These are phyloP conservation scores for Pseudomyrmex pallidus DNA, from an alignment of 1,140 invertebrate genomes.

Conservation along the genomic window DNA sequence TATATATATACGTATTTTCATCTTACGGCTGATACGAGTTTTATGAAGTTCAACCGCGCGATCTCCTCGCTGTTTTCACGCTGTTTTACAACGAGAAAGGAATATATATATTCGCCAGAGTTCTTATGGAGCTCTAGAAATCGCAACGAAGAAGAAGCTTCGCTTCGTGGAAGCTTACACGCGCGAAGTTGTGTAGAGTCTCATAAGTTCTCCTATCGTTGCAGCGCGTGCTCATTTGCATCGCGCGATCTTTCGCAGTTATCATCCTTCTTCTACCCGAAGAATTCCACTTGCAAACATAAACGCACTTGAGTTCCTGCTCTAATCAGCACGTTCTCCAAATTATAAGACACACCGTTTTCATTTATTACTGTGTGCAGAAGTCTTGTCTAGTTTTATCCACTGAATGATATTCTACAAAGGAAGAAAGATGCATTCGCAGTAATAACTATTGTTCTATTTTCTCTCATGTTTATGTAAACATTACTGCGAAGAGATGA, in stretches of 20 bases:
- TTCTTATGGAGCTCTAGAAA: slow-evolving; percentile 20
- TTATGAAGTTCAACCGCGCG: slow-evolving; percentile 39
- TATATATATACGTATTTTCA: slow-evolving; percentile 3
- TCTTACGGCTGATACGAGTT: slow-evolving; percentile 38
- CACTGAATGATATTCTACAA: too few relatives aligned
- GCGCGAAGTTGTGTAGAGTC: slow-evolving; percentile 5
- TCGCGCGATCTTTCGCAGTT: slow-evolving; percentile 40
- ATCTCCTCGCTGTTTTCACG: slow-evolving; percentile 19
- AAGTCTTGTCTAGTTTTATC: too few relatives aligned
- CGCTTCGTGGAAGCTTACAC: neutral
- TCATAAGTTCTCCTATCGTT: slow-evolving; percentile 11
- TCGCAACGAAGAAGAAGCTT: slow-evolving; percentile 4
- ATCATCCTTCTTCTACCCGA: neutral
- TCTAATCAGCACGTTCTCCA: neutral
- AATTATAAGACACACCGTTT: slow-evolving; percentile 25
- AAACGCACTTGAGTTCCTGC: slow-evolving; percentile 1
- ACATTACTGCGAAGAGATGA: too few relatives aligned
- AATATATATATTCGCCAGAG: slow-evolving; percentile 28
- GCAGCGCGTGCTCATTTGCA: slow-evolving; percentile 36
- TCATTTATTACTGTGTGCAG: neutral
- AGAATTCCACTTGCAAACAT: neutral
- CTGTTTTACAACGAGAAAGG: slow-evolving; percentile 21
- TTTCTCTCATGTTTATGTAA: too few relatives aligned
- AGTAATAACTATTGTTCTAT: too few relatives aligned
- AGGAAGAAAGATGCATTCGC: too few relatives aligned